These are phyloP conservation scores for Odontophorus gujanensis DNA, from an alignment of 2,113 vertebrate species.

Conservation along the genomic window DNA sequence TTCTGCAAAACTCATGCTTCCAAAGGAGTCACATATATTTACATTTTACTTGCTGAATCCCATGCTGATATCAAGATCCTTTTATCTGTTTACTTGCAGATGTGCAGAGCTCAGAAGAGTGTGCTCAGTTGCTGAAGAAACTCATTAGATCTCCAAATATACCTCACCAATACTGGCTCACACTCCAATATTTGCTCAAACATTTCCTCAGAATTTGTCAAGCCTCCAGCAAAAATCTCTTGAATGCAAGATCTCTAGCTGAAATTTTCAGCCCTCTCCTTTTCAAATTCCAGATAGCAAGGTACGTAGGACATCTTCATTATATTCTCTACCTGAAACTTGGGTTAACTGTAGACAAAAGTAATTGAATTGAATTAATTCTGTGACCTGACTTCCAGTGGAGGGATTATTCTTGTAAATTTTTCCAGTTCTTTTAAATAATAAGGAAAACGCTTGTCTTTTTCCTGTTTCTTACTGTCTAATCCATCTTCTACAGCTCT, in stretches of 20 bases:
- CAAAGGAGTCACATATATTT: background rate
- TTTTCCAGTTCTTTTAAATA: background rate
- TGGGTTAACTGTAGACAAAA: background rate
- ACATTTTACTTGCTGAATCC: slow-evolving; percentile 1
- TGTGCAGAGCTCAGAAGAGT: slow-evolving; percentile 87
- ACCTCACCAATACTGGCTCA: slow-evolving; percentile 94
- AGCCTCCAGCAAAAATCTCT: slow-evolving; percentile 86
- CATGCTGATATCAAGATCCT: background rate
- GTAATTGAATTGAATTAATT: background rate
- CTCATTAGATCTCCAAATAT: slow-evolving; percentile 85
- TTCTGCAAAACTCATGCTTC: background rate
- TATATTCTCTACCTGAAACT: background rate
- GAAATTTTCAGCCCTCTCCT: slow-evolving; percentile 94
- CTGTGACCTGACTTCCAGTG: background rate
- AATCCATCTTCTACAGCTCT: slow-evolving; percentile 79
- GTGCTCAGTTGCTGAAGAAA: slow-evolving; percentile 86
- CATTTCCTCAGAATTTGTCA: slow-evolving; percentile 93
- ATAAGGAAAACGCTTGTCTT: background rate
- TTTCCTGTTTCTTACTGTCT: background rate
- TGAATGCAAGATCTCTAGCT: slow-evolving; percentile 85
- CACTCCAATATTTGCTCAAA: slow-evolving; percentile 91
- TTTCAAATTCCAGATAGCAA: slow-evolving; percentile 87
- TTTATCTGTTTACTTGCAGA: slow-evolving; percentile 78
- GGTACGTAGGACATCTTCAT: slow-evolving; percentile 75
- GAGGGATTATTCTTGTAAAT: background rate